Conservation (phyloP, 1,140 invertebrate genomes). For the Aphaenogaster floridana region DNA sequence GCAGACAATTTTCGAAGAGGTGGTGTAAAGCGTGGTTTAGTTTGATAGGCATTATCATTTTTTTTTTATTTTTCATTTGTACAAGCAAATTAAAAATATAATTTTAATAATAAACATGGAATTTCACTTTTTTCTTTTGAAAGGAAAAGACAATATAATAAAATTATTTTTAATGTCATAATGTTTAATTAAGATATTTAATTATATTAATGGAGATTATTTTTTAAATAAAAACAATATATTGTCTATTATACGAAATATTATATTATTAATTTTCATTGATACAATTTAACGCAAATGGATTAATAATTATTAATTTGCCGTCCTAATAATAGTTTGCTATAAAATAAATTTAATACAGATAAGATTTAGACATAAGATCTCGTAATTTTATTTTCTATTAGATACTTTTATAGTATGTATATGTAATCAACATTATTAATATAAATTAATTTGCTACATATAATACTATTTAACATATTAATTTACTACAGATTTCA, state of each 20-base stretch:
- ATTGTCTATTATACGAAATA: background rate
- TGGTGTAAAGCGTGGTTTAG: background rate
- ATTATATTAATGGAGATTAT: background rate
- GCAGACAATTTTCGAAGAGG: conserved; percentile 9
- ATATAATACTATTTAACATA: no score
- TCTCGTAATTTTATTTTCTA: background rate
- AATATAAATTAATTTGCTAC: no score
- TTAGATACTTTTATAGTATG: background rate
- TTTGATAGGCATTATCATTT: background rate
- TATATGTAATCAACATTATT: background rate
- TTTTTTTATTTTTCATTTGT: background rate
- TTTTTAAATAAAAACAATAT: background rate
- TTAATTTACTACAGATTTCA: no score
- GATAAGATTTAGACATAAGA: background rate
- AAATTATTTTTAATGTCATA: background rate
- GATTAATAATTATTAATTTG: background rate
- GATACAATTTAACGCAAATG: background rate
- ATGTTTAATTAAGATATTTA: no score
- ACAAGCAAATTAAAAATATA: background rate
- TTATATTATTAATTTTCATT: conserved; percentile 5
- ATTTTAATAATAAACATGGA: background rate
- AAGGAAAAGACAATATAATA: background rate
- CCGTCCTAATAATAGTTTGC: background rate
- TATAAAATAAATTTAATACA: background rate
- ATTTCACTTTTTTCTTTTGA: background rate